Evolutionary conservation across 1,140 invertebrate genomes (phyloP).

Genomic region (Macrosteles quadrilineatus): DNA sequence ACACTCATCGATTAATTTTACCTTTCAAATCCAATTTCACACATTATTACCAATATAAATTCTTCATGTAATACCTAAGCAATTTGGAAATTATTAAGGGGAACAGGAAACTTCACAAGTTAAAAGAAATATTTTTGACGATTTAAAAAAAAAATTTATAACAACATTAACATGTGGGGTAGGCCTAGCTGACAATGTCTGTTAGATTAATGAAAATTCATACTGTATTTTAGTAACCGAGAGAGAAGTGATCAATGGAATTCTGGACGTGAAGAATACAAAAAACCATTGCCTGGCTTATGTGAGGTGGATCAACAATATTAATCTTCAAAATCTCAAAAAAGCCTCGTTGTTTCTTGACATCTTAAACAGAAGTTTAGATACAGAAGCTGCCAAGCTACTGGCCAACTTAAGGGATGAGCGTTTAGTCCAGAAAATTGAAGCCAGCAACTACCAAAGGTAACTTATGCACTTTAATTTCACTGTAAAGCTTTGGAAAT

Average conservation of each 20-base stretch:
- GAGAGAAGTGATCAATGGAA: conserved; percentile 94
- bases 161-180: too few species aligned
- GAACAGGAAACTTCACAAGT: too few species aligned
- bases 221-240: conserved; percentile 82
- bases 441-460: conserved; percentile 85
- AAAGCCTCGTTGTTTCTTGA: conserved; percentile 95
- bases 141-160: too few species aligned
- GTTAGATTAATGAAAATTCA: conserved; percentile 20
- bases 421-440: conserved; percentile 82
- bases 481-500: too few species aligned
- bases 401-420: conserved; percentile 89
- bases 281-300: conserved; percentile 97
- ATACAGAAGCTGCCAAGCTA: conserved; percentile 90
- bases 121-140: too few species aligned
- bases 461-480: too few species aligned
- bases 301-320: conserved; percentile 95
- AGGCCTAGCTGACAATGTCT: not conserved
- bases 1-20: too few species aligned
- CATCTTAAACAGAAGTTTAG: conserved; percentile 89
- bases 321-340: conserved; percentile 92
- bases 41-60: too few species aligned
- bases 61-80: too few species aligned
- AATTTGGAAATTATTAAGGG: too few species aligned
- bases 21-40: too few species aligned
- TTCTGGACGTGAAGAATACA: conserved; percentile 91